These are phyloP conservation scores for Pyrocoelia pectoralis DNA, from an alignment of 2,888 invertebrate species.

Conservation along the genomic window DNA sequence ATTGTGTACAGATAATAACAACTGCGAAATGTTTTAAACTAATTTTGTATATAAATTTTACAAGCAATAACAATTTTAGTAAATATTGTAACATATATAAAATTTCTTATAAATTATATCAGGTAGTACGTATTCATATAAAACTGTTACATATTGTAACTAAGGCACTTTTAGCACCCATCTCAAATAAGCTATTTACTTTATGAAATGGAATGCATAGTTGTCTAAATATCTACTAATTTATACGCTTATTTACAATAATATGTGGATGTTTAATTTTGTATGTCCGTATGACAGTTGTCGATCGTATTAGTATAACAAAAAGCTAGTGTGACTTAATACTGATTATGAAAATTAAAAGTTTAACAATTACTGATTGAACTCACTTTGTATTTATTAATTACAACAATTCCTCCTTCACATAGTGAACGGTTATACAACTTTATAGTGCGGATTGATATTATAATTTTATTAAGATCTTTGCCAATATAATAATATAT, in stretches of 20 bases:
- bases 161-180: conserved; percentile 32
- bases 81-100: conserved; percentile 15
- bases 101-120: conserved; percentile 9
- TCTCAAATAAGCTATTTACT: neutral
- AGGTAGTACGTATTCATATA: neutral
- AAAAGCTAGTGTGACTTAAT: no score
- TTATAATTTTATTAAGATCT: no score
- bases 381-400: no score
- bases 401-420: no score
- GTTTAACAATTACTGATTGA: no score
- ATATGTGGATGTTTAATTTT: neutral
- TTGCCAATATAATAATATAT: no score
- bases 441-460: no score
- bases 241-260: neutral
- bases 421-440: no score
- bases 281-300: no score
- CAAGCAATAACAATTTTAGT: conserved; percentile 22
- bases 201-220: conserved; percentile 8
- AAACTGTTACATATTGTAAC: conserved; percentile 10
- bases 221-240: neutral
- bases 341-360: no score
- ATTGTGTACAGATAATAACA: conserved; percentile 13
- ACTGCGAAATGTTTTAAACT: conserved; percentile 32
- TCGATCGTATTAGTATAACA: no score
- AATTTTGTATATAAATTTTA: conserved; percentile 32